Base-by-base conservation (phyloP, 2,888 invertebrate species). In the Caenorhabditis virilis region DNA sequence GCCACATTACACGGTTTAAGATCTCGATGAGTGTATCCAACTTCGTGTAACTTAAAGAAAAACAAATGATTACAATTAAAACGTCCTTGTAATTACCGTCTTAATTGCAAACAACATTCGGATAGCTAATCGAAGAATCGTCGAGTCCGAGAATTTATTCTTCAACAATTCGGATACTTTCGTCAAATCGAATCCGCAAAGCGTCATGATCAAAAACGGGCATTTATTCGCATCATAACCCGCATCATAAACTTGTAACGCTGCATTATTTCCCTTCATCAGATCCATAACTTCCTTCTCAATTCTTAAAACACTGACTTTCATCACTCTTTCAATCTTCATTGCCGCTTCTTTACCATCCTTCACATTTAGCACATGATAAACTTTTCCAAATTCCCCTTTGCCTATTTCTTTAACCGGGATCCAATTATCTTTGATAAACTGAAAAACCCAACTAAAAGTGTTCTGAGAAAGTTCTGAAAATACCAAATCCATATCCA, bases 1-100 rank as follows among this genome's bases (percentile, higher is more conserved):
- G 63, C 48, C 16, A 68, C 54, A n/a, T 68, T 68, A 42, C 63
- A 63, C 13, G 68, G 68, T 23, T 68, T 68, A 38, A 68, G 22
- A 22, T 68, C 68, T 1, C 68, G 59, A 23, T 67, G 67, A 33
- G 62, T 41, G 46, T 67, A 67, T 23, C 59, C 49, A 11, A 23
- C 39, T 42, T 67, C 67, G 49, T 67, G 67, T 2, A 67, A 36
- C 63, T 64, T 7, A n/a, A 48, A 48, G 26, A 18, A 9, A 46
- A 30, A 30, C 11, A 20, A n/a, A 5, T 25, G 25, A 25, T 15
- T 15, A 4, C 23, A 23, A 6, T 23, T 42, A 13, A 15, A n/a
- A 16, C 7, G 4, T 30, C 15, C 20, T 36, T 16, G 26, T 39
- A 52, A 47, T 45, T 18, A 64, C 59, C n/a, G 59, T 42, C 47